Evolutionary conservation across 2,113 vertebrate species (phyloP).

Genomic region (Prunella fulvescens): DNA sequence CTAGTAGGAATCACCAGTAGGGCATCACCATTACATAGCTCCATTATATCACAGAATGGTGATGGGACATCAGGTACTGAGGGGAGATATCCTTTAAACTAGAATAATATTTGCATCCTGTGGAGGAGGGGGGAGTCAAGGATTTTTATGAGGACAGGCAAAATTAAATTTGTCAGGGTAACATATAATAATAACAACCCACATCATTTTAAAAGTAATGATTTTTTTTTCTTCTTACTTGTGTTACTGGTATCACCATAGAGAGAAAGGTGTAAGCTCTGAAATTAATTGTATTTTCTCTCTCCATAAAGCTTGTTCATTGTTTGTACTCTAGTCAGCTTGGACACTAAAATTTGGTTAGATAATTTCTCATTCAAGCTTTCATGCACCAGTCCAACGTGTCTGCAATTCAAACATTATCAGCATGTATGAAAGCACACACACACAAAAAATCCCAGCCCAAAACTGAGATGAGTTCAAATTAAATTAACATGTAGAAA

Average conservation of each 20-base stretch:
- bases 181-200: not conserved
- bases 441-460: not conserved
- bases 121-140: not conserved
- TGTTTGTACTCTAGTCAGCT: not conserved
- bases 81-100: not conserved
- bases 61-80: not conserved
- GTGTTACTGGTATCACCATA: not conserved
- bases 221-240: not conserved
- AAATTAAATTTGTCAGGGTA: not conserved
- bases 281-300: not conserved
- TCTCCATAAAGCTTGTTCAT: not conserved
- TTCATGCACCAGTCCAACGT: not conserved
- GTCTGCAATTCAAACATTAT: not conserved
- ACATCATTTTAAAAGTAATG: not conserved
- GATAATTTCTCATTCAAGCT: not conserved
- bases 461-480: not conserved
- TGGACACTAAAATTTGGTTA: not conserved
- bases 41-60: not conserved
- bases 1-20: not conserved
- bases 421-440: not conserved
- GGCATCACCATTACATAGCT: not conserved
- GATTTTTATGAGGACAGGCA: not conserved
- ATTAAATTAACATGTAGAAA: conserved; percentile 3
- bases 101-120: not conserved
- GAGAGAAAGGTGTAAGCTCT: not conserved